A percentile compares a stretch with the other conserved stretches of the same genome.
phyloP scores from a whole-genome alignment of 2,888 invertebrate genomes.

The Hirtodrosophila duncani region DNA sequence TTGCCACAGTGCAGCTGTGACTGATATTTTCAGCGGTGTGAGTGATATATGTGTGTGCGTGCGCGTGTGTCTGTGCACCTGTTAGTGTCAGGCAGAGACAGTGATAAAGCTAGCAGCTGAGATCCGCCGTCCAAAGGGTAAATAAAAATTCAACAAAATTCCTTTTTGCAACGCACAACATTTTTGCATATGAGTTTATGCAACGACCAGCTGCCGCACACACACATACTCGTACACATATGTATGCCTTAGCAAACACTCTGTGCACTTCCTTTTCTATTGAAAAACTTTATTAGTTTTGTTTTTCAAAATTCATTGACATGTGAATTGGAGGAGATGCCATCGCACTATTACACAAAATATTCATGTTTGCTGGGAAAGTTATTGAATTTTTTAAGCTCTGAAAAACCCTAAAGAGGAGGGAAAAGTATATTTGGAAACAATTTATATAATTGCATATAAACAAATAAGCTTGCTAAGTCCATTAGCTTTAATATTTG shows the following conservation, averaged over 20 bases:
- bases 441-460: too few relatives aligned
- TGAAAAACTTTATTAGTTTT: not conserved
- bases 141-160: conserved; percentile 59
- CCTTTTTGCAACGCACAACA: conserved; percentile 38
- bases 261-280: conserved; percentile 13
- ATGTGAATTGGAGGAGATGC: too few relatives aligned
- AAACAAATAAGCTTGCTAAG: too few relatives aligned
- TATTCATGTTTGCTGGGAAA: too few relatives aligned
- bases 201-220: conserved; percentile 30
- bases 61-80: conserved; percentile 35
- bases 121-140: conserved; percentile 42
- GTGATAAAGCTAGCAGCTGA: not conserved
- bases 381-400: too few relatives aligned
- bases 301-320: conserved; percentile 41
- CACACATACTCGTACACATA: conserved; percentile 12
- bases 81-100: conserved; percentile 34
- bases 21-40: too few relatives aligned
- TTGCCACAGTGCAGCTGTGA: too few relatives aligned
- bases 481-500: too few relatives aligned
- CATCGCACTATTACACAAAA: too few relatives aligned
- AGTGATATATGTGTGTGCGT: not conserved
- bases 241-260: not conserved
- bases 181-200: conserved; percentile 36
- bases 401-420: too few relatives aligned
- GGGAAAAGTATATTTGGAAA: too few relatives aligned